Conservation (phyloP, 2,113 vertebrate species). For the Actinemys pallida region DNA sequence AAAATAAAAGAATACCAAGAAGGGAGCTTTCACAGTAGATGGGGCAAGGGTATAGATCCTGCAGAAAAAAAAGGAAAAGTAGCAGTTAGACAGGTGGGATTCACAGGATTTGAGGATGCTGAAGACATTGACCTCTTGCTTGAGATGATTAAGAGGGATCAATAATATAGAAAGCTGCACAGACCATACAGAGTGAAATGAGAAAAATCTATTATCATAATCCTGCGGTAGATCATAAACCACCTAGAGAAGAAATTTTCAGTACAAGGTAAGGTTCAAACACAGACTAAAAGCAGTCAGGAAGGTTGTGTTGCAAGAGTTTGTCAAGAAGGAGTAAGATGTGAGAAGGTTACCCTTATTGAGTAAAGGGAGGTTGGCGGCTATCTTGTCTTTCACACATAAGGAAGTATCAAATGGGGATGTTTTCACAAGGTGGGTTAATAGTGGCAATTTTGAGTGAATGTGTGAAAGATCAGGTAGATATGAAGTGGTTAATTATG, state of each 20-base stretch:
- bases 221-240: background rate
- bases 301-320: background rate
- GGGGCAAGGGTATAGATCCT: slow-evolving; percentile 6
- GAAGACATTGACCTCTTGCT: slow-evolving; percentile 18
- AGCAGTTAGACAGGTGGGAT: background rate
- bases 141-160: slow-evolving; percentile 19
- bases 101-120: slow-evolving; percentile 36
- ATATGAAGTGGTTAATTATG: background rate
- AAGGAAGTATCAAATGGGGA: background rate
- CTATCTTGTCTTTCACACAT: background rate
- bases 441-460: background rate
- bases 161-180: slow-evolving; percentile 27
- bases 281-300: background rate
- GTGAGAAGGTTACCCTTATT: background rate
- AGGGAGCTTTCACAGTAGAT: background rate
- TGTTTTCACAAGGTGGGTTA: background rate
- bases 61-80: background rate
- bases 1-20: background rate
- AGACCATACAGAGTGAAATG: background rate
- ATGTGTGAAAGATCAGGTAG: background rate
- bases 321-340: background rate
- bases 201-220: background rate
- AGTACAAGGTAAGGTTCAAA: background rate
- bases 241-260: background rate
- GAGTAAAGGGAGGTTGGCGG: background rate